These are phyloP conservation scores for Dasyornis broadbenti DNA, from an alignment of 2,113 vertebrate species.

Conservation along the genomic window DNA sequence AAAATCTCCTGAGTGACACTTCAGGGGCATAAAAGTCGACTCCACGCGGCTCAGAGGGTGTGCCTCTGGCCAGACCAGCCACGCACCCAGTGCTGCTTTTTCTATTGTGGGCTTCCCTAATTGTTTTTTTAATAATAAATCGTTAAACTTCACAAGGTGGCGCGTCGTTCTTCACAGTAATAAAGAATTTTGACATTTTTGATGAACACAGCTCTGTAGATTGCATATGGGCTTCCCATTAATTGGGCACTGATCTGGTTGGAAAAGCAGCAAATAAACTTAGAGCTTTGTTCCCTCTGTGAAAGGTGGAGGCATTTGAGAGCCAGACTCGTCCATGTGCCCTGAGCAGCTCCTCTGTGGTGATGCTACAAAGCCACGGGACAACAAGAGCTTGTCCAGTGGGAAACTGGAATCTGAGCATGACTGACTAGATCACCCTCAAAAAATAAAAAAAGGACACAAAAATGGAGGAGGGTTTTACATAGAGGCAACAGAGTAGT, in stretches of 20 bases:
- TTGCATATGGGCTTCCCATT: background rate
- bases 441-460: background rate
- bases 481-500: background rate
- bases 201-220: background rate
- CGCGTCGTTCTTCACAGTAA: too few species aligned
- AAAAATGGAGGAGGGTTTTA: background rate
- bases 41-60: too few species aligned
- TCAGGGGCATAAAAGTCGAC: too few species aligned
- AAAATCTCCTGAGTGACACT: too few species aligned
- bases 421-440: background rate
- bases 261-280: background rate
- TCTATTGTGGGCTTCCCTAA: too few species aligned
- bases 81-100: too few species aligned
- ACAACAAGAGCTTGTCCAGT: background rate
- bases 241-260: background rate
- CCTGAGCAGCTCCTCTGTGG: background rate
- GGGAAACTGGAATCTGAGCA: background rate
- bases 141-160: too few species aligned
- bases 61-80: too few species aligned
- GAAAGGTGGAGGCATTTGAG: background rate
- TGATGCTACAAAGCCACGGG: background rate
- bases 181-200: background rate
- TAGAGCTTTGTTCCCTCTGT: background rate
- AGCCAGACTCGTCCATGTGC: fast-evolving
- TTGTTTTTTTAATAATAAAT: too few species aligned